Conservation (phyloP, 1,140 invertebrate species). For the Tetramorium parvispinum region DNA sequence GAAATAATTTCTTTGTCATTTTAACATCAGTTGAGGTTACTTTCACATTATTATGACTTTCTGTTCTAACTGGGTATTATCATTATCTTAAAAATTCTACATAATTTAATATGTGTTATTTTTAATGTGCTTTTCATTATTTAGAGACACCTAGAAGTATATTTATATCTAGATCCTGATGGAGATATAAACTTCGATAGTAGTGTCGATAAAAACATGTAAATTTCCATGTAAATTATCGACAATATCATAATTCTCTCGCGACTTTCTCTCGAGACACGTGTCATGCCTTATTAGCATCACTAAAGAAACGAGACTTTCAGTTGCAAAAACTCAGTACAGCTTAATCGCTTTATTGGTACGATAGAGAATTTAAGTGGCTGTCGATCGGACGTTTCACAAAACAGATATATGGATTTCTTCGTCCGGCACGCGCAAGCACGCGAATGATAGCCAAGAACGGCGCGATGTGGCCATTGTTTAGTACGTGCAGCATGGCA, state of each 20-base stretch:
- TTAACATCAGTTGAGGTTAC: no score
- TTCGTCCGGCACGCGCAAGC: conserved; percentile 28
- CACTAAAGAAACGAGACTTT: not conserved
- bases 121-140: not conserved
- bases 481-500: conserved; percentile 75
- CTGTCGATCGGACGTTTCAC: conserved; percentile 28
- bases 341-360: not conserved
- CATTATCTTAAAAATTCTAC: not conserved
- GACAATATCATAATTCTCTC: not conserved
- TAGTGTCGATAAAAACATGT: not conserved
- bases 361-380: not conserved
- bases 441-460: conserved; percentile 39
- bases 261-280: conserved; percentile 21
- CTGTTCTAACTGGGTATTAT: not conserved
- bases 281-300: conserved; percentile 25
- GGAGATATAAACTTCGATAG: not conserved
- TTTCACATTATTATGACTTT: no score
- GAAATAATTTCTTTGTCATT: no score
- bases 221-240: not conserved
- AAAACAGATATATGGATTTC: conserved; percentile 1
- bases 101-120: not conserved
- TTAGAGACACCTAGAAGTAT: not conserved
- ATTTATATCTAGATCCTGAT: not conserved
- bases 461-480: conserved; percentile 73
- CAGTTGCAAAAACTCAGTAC: conserved; percentile 7